Evolutionary conservation across 2,888 invertebrate species (phyloP).

Genomic region (Idaea straminata): DNA sequence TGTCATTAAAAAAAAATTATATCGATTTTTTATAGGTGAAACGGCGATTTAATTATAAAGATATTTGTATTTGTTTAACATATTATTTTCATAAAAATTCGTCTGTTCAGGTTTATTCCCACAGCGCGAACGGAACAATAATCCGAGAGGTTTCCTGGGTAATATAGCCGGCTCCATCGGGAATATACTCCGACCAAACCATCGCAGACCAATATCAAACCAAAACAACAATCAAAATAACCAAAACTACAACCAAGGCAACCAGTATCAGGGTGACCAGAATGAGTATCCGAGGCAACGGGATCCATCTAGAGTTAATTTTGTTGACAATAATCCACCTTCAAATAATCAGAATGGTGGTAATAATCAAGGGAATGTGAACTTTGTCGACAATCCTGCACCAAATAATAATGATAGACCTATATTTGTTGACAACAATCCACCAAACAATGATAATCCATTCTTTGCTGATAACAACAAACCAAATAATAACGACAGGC

Average conservation of each 20-base stretch:
- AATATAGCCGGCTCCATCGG: slow-evolving; percentile 24
- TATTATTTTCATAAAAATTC: not conserved
- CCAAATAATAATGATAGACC: not conserved
- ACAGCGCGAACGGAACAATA: slow-evolving; percentile 40
- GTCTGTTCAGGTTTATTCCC: slow-evolving; percentile 48
- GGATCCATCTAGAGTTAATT: not conserved
- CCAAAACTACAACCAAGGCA: not conserved
- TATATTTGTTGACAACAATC: not conserved
- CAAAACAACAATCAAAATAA: not conserved
- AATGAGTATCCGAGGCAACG: not conserved
- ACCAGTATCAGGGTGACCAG: not conserved
- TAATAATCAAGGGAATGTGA: not conserved
- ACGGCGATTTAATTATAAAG: not conserved
- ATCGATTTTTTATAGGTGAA: too few species aligned
- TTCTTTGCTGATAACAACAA: too few species aligned
- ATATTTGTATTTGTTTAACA: not conserved
- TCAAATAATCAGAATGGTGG: not conserved
- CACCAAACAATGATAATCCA: too few species aligned
- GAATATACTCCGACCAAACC: slow-evolving; percentile 20
- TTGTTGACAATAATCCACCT: not conserved
- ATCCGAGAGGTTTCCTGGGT: slow-evolving; percentile 30
- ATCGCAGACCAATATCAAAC: slow-evolving; percentile 20
- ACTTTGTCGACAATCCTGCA: not conserved
- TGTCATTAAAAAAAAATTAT: too few species aligned
- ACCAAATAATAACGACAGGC: too few species aligned